Conservation (phyloP, 1,140 invertebrate species). For the Atta colombica region DNA sequence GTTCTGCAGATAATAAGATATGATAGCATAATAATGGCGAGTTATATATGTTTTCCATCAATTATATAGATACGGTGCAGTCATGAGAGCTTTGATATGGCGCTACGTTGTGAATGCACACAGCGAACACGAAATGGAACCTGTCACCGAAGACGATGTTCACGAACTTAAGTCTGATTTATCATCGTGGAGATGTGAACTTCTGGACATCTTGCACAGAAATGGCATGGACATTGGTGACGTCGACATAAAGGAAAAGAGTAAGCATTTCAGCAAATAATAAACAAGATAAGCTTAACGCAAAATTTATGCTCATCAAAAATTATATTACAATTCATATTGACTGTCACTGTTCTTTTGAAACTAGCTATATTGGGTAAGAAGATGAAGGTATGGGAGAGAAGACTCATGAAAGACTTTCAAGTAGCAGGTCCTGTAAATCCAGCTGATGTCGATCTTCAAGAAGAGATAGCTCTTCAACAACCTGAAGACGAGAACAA, state of each 20-base stretch:
- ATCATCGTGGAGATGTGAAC: constrained; percentile 92
- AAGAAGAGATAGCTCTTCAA: constrained; percentile 80
- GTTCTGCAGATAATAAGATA: neutral
- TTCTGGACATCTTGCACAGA: constrained; percentile 93
- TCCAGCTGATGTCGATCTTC: constrained; percentile 86
- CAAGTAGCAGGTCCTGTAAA: constrained; percentile 91
- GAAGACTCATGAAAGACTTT: constrained; percentile 94
- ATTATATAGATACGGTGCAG: constrained; percentile 89
- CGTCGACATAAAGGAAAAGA: constrained; percentile 90
- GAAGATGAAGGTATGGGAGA: constrained; percentile 93
- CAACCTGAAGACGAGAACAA: constrained; percentile 88
- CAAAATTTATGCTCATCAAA: constrained; percentile 6
- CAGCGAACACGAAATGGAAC: constrained; percentile 90
- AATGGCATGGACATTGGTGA: constrained; percentile 93
- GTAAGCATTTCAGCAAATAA: constrained; percentile 82
- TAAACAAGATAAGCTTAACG: neutral
- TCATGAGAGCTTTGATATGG: constrained; percentile 94
- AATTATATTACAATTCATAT: neutral
- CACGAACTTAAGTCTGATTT: constrained; percentile 97
- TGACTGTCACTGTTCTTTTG: neutral
- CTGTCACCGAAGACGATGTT: constrained; percentile 96
- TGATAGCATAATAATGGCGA: too few relatives aligned
- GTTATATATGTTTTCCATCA: neutral
- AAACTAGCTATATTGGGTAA: constrained; percentile 89
- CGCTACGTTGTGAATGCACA: constrained; percentile 94